Base-by-base conservation (phyloP, 2,113 vertebrate species). In the Antigone vipio region DNA sequence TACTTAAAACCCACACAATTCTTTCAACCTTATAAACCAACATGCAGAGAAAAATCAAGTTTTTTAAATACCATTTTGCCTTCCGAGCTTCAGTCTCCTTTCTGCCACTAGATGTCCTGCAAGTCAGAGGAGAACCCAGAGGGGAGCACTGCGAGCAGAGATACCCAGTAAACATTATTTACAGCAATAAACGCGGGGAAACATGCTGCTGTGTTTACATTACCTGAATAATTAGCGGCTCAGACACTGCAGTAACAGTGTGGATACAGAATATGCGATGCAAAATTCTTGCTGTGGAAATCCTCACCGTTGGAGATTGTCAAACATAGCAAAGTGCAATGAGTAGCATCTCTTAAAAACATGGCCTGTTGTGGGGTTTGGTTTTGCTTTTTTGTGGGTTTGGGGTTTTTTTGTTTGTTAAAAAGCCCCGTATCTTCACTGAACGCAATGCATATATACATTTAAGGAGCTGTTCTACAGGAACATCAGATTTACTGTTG, bases 31-130 rank as follows among this genome's bases (percentile, higher is more conserved):
- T 45, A 52, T 17, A 77, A 59, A 29, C 11, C 7, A 63, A 53
- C 17, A 44, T 0, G 8, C 49, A 56, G 19, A 24, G 3, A 8
- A 34, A 59, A 49, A n/a, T 4, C 50, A 81, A 5, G 30, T 47
- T 60, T 63, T 35, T 67, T 1, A 42, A 80, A 52, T 9, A 23
- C 3, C 6, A 3, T 50, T 74, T 67, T 45, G 12, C 11, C 17
- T 71, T 71, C 35, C 34, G 64, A 64, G 40, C 38, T 7, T 9
- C 32, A 58, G 32, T 13, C 73, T 74, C 55, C 55, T 74, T 94
- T 80, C 74, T 55, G 44, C 94, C 94, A 52, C 96, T 96, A 97
- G 96, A 95, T 95, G 95, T 95, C 96, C 74, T 88, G 92, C 90
- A 44, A 91, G 89, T 75, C 83, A 95, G 88, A 71, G 47, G 12